A percentile compares a stretch with the other conserved stretches of the same genome.
phyloP scores from a whole-genome alignment of 2,113 vertebrate species.

The Conger conger region DNA sequence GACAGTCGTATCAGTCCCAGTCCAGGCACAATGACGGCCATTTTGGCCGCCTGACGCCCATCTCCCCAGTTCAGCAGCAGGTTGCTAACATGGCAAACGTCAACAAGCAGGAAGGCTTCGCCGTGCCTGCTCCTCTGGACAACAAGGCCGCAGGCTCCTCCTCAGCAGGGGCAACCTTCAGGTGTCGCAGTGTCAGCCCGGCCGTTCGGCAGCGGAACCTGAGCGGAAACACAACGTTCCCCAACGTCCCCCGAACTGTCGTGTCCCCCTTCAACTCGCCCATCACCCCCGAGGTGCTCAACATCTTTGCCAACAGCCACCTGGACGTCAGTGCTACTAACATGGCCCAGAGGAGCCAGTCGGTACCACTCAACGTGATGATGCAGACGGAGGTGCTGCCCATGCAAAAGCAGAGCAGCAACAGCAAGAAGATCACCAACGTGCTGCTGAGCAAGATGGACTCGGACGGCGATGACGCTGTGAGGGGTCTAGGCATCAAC shows the following conservation, averaged over 20 bases:
- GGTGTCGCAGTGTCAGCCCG: constrained; percentile 95
- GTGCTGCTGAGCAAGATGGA: constrained; percentile 93
- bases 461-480: constrained; percentile 79
- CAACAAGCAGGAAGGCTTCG: constrained; percentile 91
- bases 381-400: constrained; percentile 91
- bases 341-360: constrained; percentile 94
- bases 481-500: constrained; percentile 88
- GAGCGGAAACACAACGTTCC: constrained; percentile 76
- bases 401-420: constrained; percentile 77
- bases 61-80: constrained; percentile 92
- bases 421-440: constrained; percentile 82
- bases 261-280: constrained; percentile 85
- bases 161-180: constrained; percentile 73
- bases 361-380: constrained; percentile 95
- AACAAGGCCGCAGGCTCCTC: constrained; percentile 75
- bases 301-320: constrained; percentile 79
- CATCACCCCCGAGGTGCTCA: constrained; percentile 81
- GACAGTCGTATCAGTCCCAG: constrained; percentile 89
- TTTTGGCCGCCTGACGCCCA: constrained; percentile 89
- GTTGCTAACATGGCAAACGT: constrained; percentile 72
- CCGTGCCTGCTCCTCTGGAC: constrained; percentile 93
- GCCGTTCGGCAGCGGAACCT: constrained; percentile 91
- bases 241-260: constrained; percentile 76
- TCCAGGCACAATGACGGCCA: constrained; percentile 81
- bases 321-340: constrained; percentile 77